Base-by-base conservation (phyloP, 1,140 invertebrate species). In the Arion vulgaris region DNA sequence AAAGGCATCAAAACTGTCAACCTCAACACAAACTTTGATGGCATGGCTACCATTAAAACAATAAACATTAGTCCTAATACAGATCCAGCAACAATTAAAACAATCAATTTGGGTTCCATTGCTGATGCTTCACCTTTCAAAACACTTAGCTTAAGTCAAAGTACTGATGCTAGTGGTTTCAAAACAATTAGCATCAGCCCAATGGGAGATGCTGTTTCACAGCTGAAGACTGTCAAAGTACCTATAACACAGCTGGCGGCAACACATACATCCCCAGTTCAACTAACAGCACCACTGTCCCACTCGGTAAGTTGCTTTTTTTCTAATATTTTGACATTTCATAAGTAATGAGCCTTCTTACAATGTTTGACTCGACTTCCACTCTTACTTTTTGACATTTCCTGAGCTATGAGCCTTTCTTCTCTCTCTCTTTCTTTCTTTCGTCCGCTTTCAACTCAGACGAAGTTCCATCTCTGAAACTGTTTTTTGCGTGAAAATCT, bases 191-290 rank as follows among this genome's bases (percentile, higher is more conserved):
- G 39, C 38, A 26, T 62, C 26, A 69, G 38, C 51, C 69, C 45
- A 57, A n/a, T n/a, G n/a, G 76, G 69, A 66, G 66, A 38, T 80
- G 69, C 62, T 78, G 78, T 39, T 82, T 45, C 73, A 62, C 32
- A 81, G 66, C 39, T 82, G 57, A 79, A 82, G 57, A 62, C 84
- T 32, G 72, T 85, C 28, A 69, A 81, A n/a, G 66, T 84, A 38
- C 79, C 83, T 49, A 23, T 84, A n/a, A 72, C 83, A 15, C 80
- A 81, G 68, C 79, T 81, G 32, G 51, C 80, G 19, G 26, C 84
- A 34, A 82, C 26, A 41, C 85, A 86, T 36, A 45, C 86, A n/a
- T 68, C 81, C 62, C 83, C 83, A 11, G 74, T 85, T 15, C 85
- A 83, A 53, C 28, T 85, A 0, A 75, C 84, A 39, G 38, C 80